Conservation (phyloP, 2,888 invertebrate species). For the Drosophila antonietae region DNA sequence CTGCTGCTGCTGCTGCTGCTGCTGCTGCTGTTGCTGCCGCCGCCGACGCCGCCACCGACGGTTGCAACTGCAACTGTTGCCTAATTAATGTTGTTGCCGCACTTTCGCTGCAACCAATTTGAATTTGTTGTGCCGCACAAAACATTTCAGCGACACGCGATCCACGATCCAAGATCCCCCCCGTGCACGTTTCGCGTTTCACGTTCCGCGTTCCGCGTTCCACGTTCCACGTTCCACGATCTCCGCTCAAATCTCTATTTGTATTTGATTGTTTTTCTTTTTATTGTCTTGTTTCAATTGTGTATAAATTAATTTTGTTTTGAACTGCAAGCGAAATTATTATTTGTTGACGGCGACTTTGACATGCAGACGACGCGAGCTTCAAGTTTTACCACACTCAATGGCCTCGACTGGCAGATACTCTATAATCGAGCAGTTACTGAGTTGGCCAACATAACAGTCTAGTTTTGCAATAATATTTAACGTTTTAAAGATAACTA, state of each 20-base stretch:
- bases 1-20: neutral
- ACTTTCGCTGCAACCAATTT: slow-evolving; percentile 56
- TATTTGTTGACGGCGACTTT: slow-evolving; percentile 13
- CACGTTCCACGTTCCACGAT: slow-evolving; percentile 5
- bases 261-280: slow-evolving; percentile 5
- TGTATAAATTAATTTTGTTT: neutral
- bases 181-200: neutral
- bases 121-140: slow-evolving; percentile 48
- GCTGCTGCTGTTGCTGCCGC: neutral
- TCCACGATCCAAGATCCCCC: slow-evolving; percentile 9
- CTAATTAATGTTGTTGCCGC: slow-evolving; percentile 49
- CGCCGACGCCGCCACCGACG: slow-evolving; percentile 6
- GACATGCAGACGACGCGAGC: neutral
- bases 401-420: neutral
- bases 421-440: neutral
- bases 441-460: neutral
- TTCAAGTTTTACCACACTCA: neutral
- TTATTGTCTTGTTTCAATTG: neutral
- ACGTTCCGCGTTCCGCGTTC: neutral
- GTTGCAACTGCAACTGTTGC: slow-evolving; percentile 17
- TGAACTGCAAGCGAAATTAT: slow-evolving; percentile 28
- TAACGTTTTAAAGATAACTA: neutral
- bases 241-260: slow-evolving; percentile 2
- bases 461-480: neutral
- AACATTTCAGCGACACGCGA: slow-evolving; percentile 47